These are phyloP conservation scores for Ceratosolen solmsi DNA, from an alignment of 1,140 invertebrate species.

Conservation along the genomic window DNA sequence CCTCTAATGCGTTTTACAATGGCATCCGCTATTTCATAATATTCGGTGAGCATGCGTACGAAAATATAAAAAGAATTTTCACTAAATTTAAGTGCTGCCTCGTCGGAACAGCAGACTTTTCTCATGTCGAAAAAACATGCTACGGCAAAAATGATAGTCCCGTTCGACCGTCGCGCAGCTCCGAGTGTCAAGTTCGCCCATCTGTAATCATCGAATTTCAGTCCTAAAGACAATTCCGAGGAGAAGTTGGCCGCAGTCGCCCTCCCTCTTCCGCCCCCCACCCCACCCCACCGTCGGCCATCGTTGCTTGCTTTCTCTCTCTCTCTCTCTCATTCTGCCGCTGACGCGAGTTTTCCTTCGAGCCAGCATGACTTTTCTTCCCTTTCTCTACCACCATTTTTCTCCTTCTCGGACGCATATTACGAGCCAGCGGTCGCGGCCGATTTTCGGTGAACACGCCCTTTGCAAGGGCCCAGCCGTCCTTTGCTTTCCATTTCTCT, in stretches of 20 bases:
- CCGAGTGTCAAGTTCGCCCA: slow-evolving; percentile 47
- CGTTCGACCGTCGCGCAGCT: background rate
- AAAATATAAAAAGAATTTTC: slow-evolving; percentile 31
- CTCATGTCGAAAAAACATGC: background rate
- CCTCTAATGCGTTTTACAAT: background rate
- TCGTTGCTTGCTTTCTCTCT: no score
- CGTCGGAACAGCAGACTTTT: slow-evolving; percentile 23
- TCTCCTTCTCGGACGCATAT: background rate
- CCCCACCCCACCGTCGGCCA: background rate
- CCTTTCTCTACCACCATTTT: background rate
- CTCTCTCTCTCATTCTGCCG: background rate
- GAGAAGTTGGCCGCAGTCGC: background rate
- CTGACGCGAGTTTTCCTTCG: background rate
- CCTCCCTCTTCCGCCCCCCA: background rate
- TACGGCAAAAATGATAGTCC: slow-evolving; percentile 29
- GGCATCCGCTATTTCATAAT: background rate
- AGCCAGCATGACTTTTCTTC: background rate
- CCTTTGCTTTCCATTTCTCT: background rate
- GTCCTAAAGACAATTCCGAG: slow-evolving; percentile 38
- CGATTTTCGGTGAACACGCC: slow-evolving; percentile 42
- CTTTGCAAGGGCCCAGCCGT: slow-evolving; percentile 8
- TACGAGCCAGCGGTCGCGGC: background rate
- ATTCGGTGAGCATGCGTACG: background rate
- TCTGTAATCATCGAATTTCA: slow-evolving; percentile 52
- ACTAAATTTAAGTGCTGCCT: slow-evolving; percentile 43